phyloP scores from a whole-genome alignment of 2,888 invertebrate genomes.

The Lasioglossum leucozonium region DNA sequence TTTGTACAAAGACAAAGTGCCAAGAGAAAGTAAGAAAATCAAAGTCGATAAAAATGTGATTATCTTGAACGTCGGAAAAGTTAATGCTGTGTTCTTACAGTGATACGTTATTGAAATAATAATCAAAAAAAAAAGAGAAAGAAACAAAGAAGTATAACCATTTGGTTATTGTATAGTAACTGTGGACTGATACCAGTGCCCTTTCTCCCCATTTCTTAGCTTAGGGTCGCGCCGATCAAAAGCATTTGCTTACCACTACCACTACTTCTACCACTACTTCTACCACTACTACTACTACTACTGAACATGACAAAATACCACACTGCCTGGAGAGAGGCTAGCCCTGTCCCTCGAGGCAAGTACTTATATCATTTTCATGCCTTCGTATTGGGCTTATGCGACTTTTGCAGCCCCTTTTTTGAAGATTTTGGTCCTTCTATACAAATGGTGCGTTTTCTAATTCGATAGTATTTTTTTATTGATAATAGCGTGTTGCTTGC shows the following conservation, averaged over 20 bases:
- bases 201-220: constrained; percentile 85
- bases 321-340: constrained; percentile 85
- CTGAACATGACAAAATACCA: constrained; percentile 84
- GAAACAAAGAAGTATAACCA: constrained; percentile 63
- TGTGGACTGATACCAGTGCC: constrained; percentile 84
- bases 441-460: constrained; percentile 71
- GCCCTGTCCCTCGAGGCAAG: constrained; percentile 84
- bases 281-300: constrained; percentile 83
- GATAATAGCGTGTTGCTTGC: constrained; percentile 72
- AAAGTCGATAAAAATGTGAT: constrained; percentile 61
- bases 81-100: constrained; percentile 67
- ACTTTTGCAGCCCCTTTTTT: constrained; percentile 79
- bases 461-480: constrained; percentile 55
- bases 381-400: constrained; percentile 78
- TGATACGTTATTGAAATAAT: constrained; percentile 68
- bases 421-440: constrained; percentile 71
- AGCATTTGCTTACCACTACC: constrained; percentile 85
- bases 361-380: constrained; percentile 83
- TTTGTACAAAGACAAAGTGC: constrained; percentile 65
- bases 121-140: constrained; percentile 59
- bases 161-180: constrained; percentile 72
- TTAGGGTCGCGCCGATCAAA: constrained; percentile 85
- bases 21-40: constrained; percentile 67
- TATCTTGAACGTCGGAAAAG: constrained; percentile 58
- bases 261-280: constrained; percentile 83